phyloP scores from a whole-genome alignment of 92 coral and sea anemone species.

The Meandrina meandrites region DNA sequence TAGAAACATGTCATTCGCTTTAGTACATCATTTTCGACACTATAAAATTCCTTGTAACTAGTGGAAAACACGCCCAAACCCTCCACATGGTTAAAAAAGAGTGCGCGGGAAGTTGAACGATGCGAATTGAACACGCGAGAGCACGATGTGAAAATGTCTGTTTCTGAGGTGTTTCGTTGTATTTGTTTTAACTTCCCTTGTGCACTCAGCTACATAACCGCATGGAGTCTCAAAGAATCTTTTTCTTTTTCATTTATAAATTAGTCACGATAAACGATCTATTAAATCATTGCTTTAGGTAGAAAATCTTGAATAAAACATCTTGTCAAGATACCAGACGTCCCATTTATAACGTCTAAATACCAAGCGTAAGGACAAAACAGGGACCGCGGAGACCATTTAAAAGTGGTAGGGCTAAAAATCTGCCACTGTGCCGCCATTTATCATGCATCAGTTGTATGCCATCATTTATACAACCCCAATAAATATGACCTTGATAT shows the following conservation, averaged over 20 bases:
- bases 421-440: too few species aligned
- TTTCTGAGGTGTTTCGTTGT: not conserved
- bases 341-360: not conserved
- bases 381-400: too few species aligned
- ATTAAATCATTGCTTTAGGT: not conserved
- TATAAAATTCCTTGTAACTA: not conserved
- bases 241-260: not conserved
- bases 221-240: not conserved
- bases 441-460: too few species aligned
- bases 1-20: slow-evolving; percentile 6
- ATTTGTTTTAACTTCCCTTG: not conserved
- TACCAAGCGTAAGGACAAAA: too few species aligned
- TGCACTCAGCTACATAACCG: not conserved
- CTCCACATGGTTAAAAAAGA: not conserved
- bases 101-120: not conserved
- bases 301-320: not conserved
- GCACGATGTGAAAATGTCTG: not conserved
- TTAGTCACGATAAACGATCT: not conserved
- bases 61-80: not conserved
- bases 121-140: not conserved
- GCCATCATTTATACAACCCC: too few species aligned
- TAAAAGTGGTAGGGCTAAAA: too few species aligned
- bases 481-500: too few species aligned
- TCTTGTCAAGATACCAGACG: not conserved
- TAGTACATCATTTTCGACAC: not conserved